A percentile compares a stretch with the other conserved stretches of the same genome.
Conservation (phyloP, 2,888 invertebrate genomes). For the Macrophya annulata region DNA sequence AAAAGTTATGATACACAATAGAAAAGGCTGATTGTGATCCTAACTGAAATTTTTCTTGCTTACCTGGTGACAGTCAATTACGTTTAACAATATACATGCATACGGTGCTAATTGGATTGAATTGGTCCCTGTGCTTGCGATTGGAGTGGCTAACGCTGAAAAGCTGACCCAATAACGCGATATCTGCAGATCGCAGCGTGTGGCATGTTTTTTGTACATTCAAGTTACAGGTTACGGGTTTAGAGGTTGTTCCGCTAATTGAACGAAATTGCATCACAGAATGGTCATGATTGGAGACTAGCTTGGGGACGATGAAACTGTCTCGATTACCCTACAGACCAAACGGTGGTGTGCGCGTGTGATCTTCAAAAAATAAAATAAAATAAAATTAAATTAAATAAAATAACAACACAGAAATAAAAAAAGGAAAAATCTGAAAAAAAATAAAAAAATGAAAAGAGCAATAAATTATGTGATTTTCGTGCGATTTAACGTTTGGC, state of each 20-base stretch:
- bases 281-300: slow-evolving; percentile 11
- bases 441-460: background rate
- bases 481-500: slow-evolving; percentile 27
- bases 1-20: too few species aligned
- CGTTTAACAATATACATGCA: slow-evolving; percentile 19
- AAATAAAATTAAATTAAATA: too few species aligned
- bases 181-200: slow-evolving; percentile 28
- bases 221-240: slow-evolving; percentile 40
- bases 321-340: slow-evolving; percentile 30
- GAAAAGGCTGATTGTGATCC: background rate
- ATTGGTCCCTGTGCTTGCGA: slow-evolving; percentile 17
- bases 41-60: background rate
- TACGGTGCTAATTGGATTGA: slow-evolving; percentile 35
- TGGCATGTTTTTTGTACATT: slow-evolving; percentile 40
- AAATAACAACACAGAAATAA: background rate
- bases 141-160: slow-evolving; percentile 31
- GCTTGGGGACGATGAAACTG: background rate
- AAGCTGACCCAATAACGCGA: slow-evolving; percentile 37
- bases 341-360: background rate
- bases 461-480: slow-evolving; percentile 31
- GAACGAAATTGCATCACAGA: slow-evolving; percentile 45
- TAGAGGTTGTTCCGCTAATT: slow-evolving; percentile 43
- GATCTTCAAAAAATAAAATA: slow-evolving; percentile 6
- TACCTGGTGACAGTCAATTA: background rate
- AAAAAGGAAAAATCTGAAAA: background rate